These are phyloP conservation scores for Dione vanillae DNA, from an alignment of 2,888 invertebrate species.

Conservation along the genomic window DNA sequence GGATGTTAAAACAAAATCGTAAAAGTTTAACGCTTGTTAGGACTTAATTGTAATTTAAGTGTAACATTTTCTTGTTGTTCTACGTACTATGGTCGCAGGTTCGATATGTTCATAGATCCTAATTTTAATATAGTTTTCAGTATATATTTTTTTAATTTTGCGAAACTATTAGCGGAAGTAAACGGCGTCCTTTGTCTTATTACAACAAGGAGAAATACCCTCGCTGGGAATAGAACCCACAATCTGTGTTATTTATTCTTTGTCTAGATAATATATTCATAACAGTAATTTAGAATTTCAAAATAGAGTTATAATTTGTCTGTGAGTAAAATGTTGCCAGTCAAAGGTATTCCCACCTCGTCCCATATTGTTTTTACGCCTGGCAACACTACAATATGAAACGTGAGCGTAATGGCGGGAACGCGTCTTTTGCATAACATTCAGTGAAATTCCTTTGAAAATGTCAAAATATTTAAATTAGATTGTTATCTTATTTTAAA, in stretches of 20 bases:
- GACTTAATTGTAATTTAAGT: slow-evolving; percentile 9
- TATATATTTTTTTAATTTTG: no score
- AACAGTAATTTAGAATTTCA: slow-evolving; percentile 10
- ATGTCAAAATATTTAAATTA: slow-evolving; percentile 34
- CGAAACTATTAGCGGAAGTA: no score
- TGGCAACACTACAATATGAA: slow-evolving; percentile 74
- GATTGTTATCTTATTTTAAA: slow-evolving; percentile 3
- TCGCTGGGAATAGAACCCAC: neutral
- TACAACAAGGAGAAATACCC: no score
- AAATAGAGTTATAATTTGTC: slow-evolving; percentile 32
- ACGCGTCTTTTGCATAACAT: slow-evolving; percentile 37
- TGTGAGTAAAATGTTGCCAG: slow-evolving; percentile 54
- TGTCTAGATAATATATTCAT: no score
- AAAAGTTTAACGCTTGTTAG: slow-evolving; percentile 2
- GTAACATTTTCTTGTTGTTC: neutral
- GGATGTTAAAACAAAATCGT: slow-evolving; percentile 9
- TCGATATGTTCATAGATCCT: no score
- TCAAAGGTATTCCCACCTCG: slow-evolving; percentile 74
- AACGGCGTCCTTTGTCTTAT: no score
- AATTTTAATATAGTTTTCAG: no score
- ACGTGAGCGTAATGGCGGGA: slow-evolving; percentile 52
- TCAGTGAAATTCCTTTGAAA: slow-evolving; percentile 32
- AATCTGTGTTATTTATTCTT: neutral
- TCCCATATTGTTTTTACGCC: slow-evolving; percentile 78
- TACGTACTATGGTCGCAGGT: neutral